A percentile compares a stretch with the other conserved stretches of the same genome.
These are phyloP conservation scores for human DNA, from an alignment of 2,113 vertebrate genomes.

Conservation along the genomic window DNA sequence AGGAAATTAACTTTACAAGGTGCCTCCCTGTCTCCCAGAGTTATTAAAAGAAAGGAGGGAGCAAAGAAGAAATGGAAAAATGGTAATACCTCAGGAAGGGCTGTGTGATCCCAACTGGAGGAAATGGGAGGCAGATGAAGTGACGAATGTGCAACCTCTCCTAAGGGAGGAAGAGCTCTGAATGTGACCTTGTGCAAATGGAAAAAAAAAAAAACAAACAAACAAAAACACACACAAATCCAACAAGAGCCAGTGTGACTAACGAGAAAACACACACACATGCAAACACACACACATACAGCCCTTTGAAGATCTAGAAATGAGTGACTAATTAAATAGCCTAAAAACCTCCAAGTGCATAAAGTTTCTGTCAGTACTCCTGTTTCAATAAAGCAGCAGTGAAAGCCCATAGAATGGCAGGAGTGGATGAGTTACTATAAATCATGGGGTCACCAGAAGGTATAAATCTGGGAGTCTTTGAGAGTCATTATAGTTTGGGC, in stretches of 20 bases:
- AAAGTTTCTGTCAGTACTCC: neutral
- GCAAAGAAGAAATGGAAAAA: constrained; percentile 75
- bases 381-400: neutral
- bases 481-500: neutral
- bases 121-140: constrained; percentile 60
- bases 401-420: neutral
- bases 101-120: constrained; percentile 54
- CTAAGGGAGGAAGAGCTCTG: constrained; percentile 51
- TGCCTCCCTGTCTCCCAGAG: constrained; percentile 78
- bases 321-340: constrained; percentile 33
- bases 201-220: neutral
- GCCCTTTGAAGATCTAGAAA: constrained; percentile 10
- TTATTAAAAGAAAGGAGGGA: constrained; percentile 78
- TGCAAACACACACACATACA: neutral
- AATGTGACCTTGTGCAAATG: constrained; percentile 57
- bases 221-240: neutral
- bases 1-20: constrained; percentile 79
- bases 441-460: neutral
- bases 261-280: constrained; percentile 9
- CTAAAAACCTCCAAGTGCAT: neutral
- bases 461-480: neutral
- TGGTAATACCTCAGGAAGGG: constrained; percentile 67
- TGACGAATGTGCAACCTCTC: constrained; percentile 24
- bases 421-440: neutral
- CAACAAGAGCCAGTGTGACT: neutral